phyloP scores from a whole-genome alignment of 1,140 invertebrate species.

The Drosophila tani region DNA sequence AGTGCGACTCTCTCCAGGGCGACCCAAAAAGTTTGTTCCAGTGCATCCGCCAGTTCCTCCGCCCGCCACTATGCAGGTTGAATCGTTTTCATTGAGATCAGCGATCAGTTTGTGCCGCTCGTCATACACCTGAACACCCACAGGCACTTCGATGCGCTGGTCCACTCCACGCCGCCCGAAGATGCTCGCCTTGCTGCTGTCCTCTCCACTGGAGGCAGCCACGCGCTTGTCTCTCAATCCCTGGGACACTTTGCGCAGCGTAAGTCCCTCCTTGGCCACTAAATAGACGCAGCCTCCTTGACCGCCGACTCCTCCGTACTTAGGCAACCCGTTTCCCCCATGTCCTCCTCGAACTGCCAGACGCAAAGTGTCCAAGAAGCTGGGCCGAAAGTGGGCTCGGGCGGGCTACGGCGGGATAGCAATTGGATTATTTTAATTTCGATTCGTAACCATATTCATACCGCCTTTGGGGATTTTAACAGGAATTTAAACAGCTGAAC shows the following conservation, averaged over 20 bases:
- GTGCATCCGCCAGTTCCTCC: conserved; percentile 90
- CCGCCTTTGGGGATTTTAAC: conserved; percentile 73
- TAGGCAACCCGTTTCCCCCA: conserved; percentile 91
- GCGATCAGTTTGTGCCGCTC: conserved; percentile 88
- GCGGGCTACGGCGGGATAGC: conserved; percentile 38
- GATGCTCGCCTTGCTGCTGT: conserved; percentile 90
- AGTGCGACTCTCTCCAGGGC: conserved; percentile 88
- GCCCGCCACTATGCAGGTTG: conserved; percentile 87
- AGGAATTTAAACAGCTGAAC: conserved; percentile 78
- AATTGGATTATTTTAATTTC: not conserved
- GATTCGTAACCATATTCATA: conserved; percentile 9
- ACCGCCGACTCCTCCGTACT: conserved; percentile 94
- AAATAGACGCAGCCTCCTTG: conserved; percentile 93
- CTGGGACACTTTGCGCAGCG: conserved; percentile 86
- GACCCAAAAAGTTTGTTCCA: conserved; percentile 91
- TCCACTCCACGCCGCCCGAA: conserved; percentile 90
- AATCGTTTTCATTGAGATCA: conserved; percentile 90
- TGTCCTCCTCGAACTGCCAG: conserved; percentile 90
- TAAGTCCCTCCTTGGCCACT: conserved; percentile 88
- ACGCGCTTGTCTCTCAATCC: conserved; percentile 86
- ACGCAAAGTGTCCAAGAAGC: conserved; percentile 90
- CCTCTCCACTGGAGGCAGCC: conserved; percentile 88
- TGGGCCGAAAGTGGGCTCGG: conserved; percentile 73
- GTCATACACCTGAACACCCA: conserved; percentile 91
- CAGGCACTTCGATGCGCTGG: conserved; percentile 90